Evolutionary conservation across 1,140 invertebrate genomes (phyloP), one percentile per base, ranked within the genome.

Genomic region (Asobara japonica): DNA sequence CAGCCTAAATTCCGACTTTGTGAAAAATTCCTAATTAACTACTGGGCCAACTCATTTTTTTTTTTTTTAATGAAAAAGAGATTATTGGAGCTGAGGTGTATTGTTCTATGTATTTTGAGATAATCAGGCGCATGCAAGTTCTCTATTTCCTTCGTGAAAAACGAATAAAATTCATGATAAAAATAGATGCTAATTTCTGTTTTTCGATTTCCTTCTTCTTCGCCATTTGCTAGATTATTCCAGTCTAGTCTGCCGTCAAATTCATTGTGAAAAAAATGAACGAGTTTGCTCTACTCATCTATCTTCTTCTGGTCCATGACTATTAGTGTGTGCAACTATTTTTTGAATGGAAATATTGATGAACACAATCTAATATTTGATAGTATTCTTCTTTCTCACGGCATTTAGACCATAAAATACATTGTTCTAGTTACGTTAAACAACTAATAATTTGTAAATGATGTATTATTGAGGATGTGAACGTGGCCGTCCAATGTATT

Each of bases 401-500:
- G 51, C 51, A 56, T 56, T 56, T 56, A 22, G 3, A 25, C 6
- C 2, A 13, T 10, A 56, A 3, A 56, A 56, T 56, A 25, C 22
- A 56, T 56, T 27, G 11, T 56, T 6, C 22, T 10, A 22, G 20
- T 25, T 22, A 5, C n/a, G n/a, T n/a, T n/a, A n/a, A n/a, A n/a
- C n/a, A n/a, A n/a, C n/a, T n/a, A 56, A 56, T 56, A 56, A 2
- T 18, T 56, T 56, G 22, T 56, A 56, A 56, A 56, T 45, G 1
- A 16, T 45, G 41, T 45, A 16, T 16, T 45, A 45, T 45, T 16
- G 41, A 45, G 41, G n/a, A 45, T 45, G 41, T 45, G 41, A 45
- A 45, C n/a, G 41, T 45, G 13, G 41, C 41, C 41, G 41, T 45
- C 41, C 41, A 45, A 45, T 45, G 13, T 56, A 56, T 56, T 56